Percentiles rank a stretch among this genome's conserved stretches.
phyloP scores from a whole-genome alignment of 1,140 invertebrate species.

The Uloborus diversus region DNA sequence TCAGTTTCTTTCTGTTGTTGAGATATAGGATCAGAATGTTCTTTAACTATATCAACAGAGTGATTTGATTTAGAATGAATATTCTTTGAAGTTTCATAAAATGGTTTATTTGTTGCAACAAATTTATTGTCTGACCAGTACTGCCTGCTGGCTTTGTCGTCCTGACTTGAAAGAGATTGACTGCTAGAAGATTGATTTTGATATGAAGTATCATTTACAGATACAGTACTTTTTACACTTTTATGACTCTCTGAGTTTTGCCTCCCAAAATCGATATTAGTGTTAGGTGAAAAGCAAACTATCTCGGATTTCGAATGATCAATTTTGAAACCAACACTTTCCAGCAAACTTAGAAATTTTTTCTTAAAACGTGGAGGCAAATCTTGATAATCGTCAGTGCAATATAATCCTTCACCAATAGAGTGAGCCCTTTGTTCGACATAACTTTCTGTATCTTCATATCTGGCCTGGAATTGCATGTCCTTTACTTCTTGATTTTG shows the following conservation, averaged over 20 bases:
- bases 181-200: no score
- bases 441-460: conserved; percentile 27
- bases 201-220: no score
- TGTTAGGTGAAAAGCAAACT: not conserved
- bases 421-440: conserved; percentile 1
- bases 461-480: not conserved
- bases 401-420: conserved; percentile 17
- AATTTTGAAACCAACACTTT: not conserved
- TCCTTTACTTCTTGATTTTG: not conserved
- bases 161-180: no score
- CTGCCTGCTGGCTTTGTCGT: no score
- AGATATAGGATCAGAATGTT: not conserved
- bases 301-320: not conserved
- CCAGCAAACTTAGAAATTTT: not conserved
- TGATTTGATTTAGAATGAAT: not conserved
- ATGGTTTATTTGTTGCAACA: no score
- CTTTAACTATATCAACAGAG: not conserved
- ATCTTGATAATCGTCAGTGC: conserved; percentile 29
- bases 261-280: not conserved
- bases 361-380: conserved; percentile 18
- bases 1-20: not conserved
- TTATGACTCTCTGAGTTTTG: not conserved
- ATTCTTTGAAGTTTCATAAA: not conserved
- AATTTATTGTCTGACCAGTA: no score
- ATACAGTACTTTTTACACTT: not conserved